phyloP scores from a whole-genome alignment of 2,113 vertebrate genomes.

The Poicephalus meyeri region DNA sequence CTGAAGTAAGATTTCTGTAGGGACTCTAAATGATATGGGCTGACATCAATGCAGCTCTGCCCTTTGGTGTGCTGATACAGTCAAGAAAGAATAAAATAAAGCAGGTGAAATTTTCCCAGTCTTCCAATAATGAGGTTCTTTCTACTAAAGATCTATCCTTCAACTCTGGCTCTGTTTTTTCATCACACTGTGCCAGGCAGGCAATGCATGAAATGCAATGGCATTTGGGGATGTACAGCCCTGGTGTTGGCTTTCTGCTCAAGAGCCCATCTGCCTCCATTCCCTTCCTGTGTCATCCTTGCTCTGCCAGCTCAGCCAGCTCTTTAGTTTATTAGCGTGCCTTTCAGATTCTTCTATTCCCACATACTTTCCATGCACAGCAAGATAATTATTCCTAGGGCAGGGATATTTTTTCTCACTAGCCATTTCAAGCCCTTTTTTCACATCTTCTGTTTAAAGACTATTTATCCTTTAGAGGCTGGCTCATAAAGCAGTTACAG shows the following conservation, averaged over 20 bases:
- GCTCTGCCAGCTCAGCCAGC: background rate
- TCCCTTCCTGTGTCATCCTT: accelerated
- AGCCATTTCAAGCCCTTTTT: background rate
- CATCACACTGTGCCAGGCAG: too few relatives aligned
- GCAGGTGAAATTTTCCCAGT: background rate
- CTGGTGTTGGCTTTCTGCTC: background rate
- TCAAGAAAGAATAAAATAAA: background rate
- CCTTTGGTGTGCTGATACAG: background rate
- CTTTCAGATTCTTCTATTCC: background rate
- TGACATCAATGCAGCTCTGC: background rate
- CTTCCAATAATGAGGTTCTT: background rate
- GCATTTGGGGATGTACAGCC: background rate
- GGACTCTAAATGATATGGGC: background rate
- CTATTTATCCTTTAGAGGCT: background rate
- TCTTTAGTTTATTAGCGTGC: background rate
- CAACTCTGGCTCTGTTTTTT: background rate
- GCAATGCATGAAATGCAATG: background rate
- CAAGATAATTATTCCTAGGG: background rate
- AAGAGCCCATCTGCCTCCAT: background rate
- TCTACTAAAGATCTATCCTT: background rate
- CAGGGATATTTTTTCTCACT: background rate
- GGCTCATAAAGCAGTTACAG: background rate
- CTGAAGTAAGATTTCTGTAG: background rate
- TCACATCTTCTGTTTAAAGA: background rate
- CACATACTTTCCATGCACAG: background rate